Conservation (phyloP, 2,113 vertebrate species). For the Hyaena hyaena region DNA sequence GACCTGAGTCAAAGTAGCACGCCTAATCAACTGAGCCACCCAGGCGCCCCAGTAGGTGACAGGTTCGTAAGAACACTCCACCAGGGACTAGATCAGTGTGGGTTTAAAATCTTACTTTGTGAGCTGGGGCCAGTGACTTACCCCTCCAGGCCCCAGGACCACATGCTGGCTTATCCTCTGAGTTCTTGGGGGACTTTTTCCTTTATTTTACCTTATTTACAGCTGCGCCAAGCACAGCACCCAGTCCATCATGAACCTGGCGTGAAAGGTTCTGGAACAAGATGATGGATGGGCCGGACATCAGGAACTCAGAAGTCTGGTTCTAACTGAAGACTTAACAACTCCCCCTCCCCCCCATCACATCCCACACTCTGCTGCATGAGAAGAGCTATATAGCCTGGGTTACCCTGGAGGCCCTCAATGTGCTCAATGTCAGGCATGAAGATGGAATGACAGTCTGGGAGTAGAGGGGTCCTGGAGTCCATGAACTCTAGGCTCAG, state of each 20-base stretch:
- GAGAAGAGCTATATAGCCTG: not conserved
- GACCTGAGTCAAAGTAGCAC: too few relatives aligned
- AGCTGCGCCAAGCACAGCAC: not conserved
- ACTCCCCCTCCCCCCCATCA: too few relatives aligned
- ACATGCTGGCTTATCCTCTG: not conserved
- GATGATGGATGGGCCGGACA: accelerated
- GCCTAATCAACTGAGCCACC: too few relatives aligned
- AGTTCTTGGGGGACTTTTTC: not conserved
- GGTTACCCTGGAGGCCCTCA: not conserved
- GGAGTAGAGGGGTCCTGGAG: not conserved
- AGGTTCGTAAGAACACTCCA: not conserved
- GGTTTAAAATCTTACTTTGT: not conserved
- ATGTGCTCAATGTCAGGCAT: not conserved
- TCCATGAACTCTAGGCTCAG: not conserved
- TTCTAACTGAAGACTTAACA: too few relatives aligned
- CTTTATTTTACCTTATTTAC: not conserved
- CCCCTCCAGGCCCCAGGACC: accelerated
- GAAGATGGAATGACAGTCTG: not conserved
- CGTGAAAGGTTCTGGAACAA: not conserved
- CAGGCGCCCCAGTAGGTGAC: not conserved
- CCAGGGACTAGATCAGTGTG: not conserved
- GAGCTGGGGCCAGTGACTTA: not conserved
- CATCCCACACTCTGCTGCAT: too few relatives aligned
- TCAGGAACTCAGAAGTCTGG: not conserved
- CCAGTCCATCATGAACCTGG: accelerated